Percentiles rank a stretch among this genome's conserved stretches.
phyloP scores from a whole-genome alignment of 2,113 vertebrate species.

The Cynoglossus semilaevis region DNA sequence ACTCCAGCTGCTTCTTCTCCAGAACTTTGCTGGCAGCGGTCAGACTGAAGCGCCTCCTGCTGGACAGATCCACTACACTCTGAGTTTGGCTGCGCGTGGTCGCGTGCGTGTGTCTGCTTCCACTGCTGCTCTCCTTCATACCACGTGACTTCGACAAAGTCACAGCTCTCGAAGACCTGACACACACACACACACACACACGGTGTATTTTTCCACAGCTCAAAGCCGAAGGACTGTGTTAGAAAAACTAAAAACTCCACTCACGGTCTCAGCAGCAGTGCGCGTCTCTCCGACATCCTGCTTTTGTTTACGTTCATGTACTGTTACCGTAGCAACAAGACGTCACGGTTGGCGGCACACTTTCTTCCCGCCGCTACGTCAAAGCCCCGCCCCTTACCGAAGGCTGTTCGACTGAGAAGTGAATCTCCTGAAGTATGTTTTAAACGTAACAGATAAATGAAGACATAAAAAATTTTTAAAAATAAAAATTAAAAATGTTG shows the following conservation, averaged over 20 bases:
- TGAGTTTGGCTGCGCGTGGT: no score
- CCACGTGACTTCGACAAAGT: background rate
- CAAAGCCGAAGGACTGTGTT: background rate
- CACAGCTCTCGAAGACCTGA: conserved; percentile 12
- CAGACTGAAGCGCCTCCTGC: conserved; percentile 15
- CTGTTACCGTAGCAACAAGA: conserved; percentile 31
- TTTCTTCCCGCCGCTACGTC: no score
- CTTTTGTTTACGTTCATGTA: conserved; percentile 2
- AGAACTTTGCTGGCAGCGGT: conserved; percentile 24
- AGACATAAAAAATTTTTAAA: no score
- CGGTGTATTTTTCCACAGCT: background rate
- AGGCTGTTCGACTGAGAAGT: no score
- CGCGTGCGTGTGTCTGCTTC: no score
- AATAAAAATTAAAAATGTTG: no score
- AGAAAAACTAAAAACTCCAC: background rate
- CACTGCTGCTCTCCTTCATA: no score
- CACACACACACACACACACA: background rate
- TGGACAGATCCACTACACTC: background rate
- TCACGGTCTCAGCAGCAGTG: conserved; percentile 37
- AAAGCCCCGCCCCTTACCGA: no score
- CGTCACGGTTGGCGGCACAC: background rate
- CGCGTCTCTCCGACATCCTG: background rate
- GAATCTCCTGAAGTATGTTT: no score
- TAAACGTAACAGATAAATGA: no score
- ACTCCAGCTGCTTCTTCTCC: conserved; percentile 34